phyloP scores from a whole-genome alignment of 1,140 invertebrate species.

The Formica exsecta region DNA sequence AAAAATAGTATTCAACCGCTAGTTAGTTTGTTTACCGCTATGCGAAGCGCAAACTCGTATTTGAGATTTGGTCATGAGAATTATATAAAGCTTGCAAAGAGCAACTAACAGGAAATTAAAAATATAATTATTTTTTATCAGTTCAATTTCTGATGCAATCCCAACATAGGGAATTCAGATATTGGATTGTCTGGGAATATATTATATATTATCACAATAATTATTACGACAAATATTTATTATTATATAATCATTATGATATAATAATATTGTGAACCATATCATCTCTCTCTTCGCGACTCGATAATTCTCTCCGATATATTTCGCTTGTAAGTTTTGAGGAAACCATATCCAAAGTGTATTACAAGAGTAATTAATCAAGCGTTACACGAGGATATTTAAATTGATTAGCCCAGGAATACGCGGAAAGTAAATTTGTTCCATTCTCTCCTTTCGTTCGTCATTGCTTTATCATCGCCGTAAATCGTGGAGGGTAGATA shows the following conservation, averaged over 20 bases:
- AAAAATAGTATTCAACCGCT: too few species aligned
- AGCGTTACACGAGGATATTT: constrained; percentile 10
- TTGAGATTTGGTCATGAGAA: too few species aligned
- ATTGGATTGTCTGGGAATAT: too few species aligned
- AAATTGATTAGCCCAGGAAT: constrained; percentile 45
- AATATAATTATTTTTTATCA: too few species aligned
- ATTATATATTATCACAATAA: too few species aligned
- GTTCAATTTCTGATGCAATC: too few species aligned
- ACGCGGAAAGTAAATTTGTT: constrained; percentile 29
- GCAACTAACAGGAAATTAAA: too few species aligned
- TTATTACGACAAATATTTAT: neutral
- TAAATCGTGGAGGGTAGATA: constrained; percentile 59
- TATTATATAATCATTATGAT: neutral
- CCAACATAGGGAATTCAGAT: too few species aligned
- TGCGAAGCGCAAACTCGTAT: too few species aligned
- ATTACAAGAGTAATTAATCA: constrained; percentile 32
- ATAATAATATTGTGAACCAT: neutral
- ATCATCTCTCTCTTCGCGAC: neutral
- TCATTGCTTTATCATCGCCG: constrained; percentile 50
- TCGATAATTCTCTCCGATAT: constrained; percentile 22
- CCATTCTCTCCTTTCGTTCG: constrained; percentile 40
- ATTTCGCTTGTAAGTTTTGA: neutral
- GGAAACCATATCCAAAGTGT: constrained; percentile 1
- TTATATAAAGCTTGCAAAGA: too few species aligned
- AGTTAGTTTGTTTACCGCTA: too few species aligned